Base-by-base conservation (phyloP, 2,888 invertebrate genomes). In the Chouioia cunea region DNA sequence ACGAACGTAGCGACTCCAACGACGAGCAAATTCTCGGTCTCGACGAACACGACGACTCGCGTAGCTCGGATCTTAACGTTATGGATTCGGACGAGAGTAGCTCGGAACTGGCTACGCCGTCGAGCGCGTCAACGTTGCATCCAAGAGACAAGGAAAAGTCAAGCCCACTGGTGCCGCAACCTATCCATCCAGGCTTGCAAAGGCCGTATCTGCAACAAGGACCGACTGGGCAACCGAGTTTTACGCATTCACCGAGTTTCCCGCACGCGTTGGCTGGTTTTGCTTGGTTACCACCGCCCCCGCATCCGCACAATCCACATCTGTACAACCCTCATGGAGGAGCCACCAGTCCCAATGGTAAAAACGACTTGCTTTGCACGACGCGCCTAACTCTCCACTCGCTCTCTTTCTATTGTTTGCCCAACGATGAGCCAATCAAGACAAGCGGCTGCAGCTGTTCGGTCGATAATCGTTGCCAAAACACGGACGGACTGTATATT, bases 131-230 rank as follows among this genome's bases (percentile, higher is more conserved):
- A 36, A 16, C 36, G 50, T 52, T 23, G 4, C 1, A n/a, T n/a
- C 27, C 22, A 14, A 54, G 80, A 80, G 82, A 81, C 74, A 83
- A 85, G 76, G 84, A 83, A 75, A 85, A 85, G 70, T 82, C 85
- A 52, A 83, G 90, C 1, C 91, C 92, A 62, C 88, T 92, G 76
- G 89, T 92, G 63, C 92, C 92, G 2, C 92, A 91, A 83, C 91
- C 92, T 62, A 83, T 92, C 76, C 89, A 89, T 78, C 88, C 89
- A 4, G 88, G 88, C 22, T 85, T 91, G 79, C 90, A 90, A 73
- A 86, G 91, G 81, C 83, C 91, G 88, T 90, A 77, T 86, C 86
- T 78, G 79, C 27, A 27, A 6, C 4, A 6, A 3, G 4, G 4
- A 6, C 27, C 27, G 27, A 6, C 27, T 27, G 27, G 27, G 27